Evolutionary conservation across 92 coral and sea anemone species (phyloP), one percentile per base, ranked within the genome.

Genomic region (Paramuricea clavata): DNA sequence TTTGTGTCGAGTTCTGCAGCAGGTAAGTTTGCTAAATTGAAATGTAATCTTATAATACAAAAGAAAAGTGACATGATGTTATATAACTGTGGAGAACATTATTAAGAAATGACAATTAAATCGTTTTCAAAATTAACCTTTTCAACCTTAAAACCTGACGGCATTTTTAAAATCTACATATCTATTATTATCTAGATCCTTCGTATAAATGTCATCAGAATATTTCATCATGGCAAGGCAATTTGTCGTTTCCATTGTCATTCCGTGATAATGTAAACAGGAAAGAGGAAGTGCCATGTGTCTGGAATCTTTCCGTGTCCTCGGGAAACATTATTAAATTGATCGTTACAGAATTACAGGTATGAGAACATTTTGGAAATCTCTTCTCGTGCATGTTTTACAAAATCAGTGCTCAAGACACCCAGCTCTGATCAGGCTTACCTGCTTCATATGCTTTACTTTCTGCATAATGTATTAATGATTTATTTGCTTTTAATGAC

Each of bases 281-380:
- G 76, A 35, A 70, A 19, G 27, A 35, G 9, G 17, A 21, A 33
- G 0, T 4, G 49, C 33, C 23, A 70, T 70, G 50, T 70, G 76
- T 70, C 52, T 70, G 76, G 76, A 39, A 49, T 17, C 49, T 70
- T 70, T 70, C 76, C 27, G 76, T 70, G 41, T 70, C 50, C 22
- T 49, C 76, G 41, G 50, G 76, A 49, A 70, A 70, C 27, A 33
- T 34, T 16, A 70, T 70, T 70, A 19, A 70, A 35, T 49, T 70
- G 25, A 35, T 70, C 23, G 33, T 70, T 34, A 16, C n/a, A 23
- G 23, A 70, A 70, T 49, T 70, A 6, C 7, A 25, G 47, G 76
- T 39, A 70, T 16, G 76, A 35, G 26, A 2, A 17, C 31, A 61
- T 61, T 6, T 61, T 57, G 23, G 12, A 57, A 57, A n/a, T n/a